These are phyloP conservation scores for Limnephilus marmoratus DNA, from an alignment of 2,888 invertebrate genomes.

Conservation along the genomic window DNA sequence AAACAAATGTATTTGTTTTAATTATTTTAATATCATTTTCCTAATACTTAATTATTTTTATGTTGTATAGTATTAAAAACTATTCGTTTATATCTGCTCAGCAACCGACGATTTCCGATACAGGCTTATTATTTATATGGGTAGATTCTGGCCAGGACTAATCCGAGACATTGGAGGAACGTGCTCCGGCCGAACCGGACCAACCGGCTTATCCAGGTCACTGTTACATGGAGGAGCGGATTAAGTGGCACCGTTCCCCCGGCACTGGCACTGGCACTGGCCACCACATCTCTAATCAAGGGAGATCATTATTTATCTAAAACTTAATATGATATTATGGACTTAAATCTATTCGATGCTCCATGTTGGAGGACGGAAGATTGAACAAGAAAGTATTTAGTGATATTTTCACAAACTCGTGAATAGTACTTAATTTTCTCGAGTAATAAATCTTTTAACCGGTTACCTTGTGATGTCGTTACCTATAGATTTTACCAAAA, in stretches of 20 bases:
- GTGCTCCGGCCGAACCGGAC: slow-evolving; percentile 7
- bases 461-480: no score
- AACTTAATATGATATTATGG: neutral
- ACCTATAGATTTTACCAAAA: no score
- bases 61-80: no score
- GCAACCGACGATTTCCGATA: neutral
- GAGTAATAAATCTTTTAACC: no score
- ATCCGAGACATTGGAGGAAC: slow-evolving; percentile 28
- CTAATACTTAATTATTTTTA: no score
- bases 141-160: neutral
- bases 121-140: slow-evolving; percentile 21
- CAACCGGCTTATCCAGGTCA: slow-evolving; percentile 29
- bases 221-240: slow-evolving; percentile 2
- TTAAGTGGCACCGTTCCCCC: slow-evolving; percentile 1
- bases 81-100: neutral
- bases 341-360: neutral
- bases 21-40: no score
- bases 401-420: no score
- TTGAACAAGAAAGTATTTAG: neutral
- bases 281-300: neutral
- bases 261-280: no score
- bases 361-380: neutral
- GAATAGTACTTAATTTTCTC: no score
- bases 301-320: neutral
- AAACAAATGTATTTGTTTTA: no score